A percentile compares a stretch with the other conserved stretches of the same genome.
These are phyloP conservation scores for Cnemophilus loriae DNA, from an alignment of 2,113 vertebrate genomes.

Conservation along the genomic window DNA sequence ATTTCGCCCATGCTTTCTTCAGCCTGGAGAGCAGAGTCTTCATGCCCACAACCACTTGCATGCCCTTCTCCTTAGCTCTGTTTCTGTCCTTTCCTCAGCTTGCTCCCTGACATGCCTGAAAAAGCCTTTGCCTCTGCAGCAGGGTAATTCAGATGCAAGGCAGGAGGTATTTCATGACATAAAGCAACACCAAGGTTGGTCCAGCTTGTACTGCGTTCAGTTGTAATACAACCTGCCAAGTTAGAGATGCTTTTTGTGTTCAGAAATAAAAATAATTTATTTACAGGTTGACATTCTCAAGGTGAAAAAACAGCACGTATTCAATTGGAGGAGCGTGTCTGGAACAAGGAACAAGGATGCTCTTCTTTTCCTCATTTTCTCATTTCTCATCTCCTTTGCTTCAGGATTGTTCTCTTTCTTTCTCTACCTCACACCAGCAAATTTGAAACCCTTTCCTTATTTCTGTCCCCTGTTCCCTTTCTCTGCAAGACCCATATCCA, in stretches of 20 bases:
- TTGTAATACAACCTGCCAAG: neutral
- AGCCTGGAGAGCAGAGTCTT: neutral
- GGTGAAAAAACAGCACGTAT: neutral
- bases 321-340: neutral
- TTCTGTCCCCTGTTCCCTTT: neutral
- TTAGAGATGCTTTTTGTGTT: neutral
- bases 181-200: neutral
- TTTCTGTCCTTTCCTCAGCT: neutral
- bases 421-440: neutral
- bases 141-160: neutral
- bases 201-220: neutral
- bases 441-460: neutral
- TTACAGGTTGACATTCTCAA: neutral
- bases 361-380: neutral
- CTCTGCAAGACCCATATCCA: neutral
- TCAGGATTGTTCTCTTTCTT: neutral
- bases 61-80: neutral
- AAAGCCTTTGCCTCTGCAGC: neutral
- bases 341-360: neutral
- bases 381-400: neutral
- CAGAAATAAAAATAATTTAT: neutral
- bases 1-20: neutral
- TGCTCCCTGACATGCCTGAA: neutral
- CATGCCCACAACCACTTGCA: rapidly evolving
- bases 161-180: neutral